Percentiles rank a stretch among this genome's conserved stretches.
phyloP scores from a whole-genome alignment of 2,888 invertebrate genomes.

The Chrysotoxum bicinctum region DNA sequence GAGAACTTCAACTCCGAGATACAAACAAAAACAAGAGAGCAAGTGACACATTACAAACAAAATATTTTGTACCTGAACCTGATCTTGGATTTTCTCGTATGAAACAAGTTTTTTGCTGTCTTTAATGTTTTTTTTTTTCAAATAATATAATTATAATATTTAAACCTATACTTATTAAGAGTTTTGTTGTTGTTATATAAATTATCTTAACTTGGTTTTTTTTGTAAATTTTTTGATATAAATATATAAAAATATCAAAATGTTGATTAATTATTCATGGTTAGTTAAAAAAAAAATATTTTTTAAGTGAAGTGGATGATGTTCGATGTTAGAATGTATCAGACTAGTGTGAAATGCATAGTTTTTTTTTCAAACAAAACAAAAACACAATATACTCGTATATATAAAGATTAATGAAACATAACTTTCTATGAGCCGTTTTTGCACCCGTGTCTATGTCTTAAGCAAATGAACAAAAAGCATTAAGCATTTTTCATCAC shows the following conservation, averaged over 20 bases:
- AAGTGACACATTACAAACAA: conserved; percentile 11
- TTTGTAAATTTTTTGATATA: conserved; percentile 30
- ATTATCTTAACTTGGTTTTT: conserved; percentile 44
- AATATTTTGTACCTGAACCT: conserved; percentile 68
- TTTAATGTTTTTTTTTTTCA: conserved; percentile 50
- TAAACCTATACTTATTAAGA: conserved; percentile 31
- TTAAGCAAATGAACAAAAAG: no score
- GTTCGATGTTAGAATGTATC: conserved; percentile 58
- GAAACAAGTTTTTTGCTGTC: conserved; percentile 65
- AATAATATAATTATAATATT: conserved; percentile 32
- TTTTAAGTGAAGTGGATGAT: conserved; percentile 28
- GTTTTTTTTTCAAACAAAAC: background rate
- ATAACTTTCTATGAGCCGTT: no score
- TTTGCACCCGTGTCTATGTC: no score
- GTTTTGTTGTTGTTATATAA: conserved; percentile 57
- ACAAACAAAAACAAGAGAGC: conserved; percentile 4
- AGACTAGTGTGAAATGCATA: conserved; percentile 38
- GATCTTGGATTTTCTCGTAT: conserved; percentile 65
- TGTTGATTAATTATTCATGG: conserved; percentile 1
- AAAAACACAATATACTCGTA: no score
- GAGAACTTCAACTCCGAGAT: conserved; percentile 24
- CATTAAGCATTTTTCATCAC: no score
- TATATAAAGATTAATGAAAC: no score
- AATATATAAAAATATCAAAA: conserved; percentile 19
- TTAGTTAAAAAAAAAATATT: conserved; percentile 9